Percentiles rank a stretch among this genome's conserved stretches.
phyloP scores from a whole-genome alignment of 2,113 vertebrate genomes.

The Tachysurus fulvidraco region DNA sequence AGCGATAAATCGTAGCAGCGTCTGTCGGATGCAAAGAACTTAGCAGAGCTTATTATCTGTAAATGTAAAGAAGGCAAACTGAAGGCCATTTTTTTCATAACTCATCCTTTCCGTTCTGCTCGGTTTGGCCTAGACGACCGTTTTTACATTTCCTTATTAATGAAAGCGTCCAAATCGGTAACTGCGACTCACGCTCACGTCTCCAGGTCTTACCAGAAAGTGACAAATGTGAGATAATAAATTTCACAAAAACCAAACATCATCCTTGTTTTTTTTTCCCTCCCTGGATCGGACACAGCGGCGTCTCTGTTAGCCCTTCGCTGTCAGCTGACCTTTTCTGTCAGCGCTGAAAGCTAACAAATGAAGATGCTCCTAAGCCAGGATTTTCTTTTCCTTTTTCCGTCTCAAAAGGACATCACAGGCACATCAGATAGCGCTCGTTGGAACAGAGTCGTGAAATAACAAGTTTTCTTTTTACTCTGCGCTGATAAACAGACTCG shows the following conservation, averaged over 20 bases:
- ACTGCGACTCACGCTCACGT: background rate
- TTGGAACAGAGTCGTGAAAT: slow-evolving; percentile 32
- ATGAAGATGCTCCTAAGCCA: slow-evolving; percentile 71
- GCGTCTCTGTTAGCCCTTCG: slow-evolving; percentile 38
- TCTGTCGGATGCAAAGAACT: background rate
- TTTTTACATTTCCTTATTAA: slow-evolving; percentile 7
- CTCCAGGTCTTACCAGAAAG: background rate
- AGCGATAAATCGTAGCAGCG: background rate
- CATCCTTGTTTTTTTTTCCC: background rate
- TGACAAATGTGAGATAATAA: slow-evolving; percentile 1
- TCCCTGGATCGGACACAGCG: background rate
- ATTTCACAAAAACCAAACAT: background rate
- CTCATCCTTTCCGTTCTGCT: background rate
- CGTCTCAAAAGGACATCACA: slow-evolving; percentile 66
- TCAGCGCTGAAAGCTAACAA: slow-evolving; percentile 64
- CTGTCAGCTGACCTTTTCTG: slow-evolving; percentile 68
- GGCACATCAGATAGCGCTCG: slow-evolving; percentile 61
- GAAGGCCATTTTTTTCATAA: background rate
- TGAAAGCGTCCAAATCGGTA: background rate
- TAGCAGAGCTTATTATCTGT: background rate
- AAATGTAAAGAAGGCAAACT: background rate
- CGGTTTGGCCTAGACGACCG: background rate
- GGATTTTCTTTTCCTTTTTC: slow-evolving; percentile 53
- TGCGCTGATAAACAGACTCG: slow-evolving; percentile 48
- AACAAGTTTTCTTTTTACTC: slow-evolving; percentile 46